These are phyloP conservation scores for Melipona quadrifasciata DNA, from an alignment of 1,140 invertebrate species.

Conservation along the genomic window DNA sequence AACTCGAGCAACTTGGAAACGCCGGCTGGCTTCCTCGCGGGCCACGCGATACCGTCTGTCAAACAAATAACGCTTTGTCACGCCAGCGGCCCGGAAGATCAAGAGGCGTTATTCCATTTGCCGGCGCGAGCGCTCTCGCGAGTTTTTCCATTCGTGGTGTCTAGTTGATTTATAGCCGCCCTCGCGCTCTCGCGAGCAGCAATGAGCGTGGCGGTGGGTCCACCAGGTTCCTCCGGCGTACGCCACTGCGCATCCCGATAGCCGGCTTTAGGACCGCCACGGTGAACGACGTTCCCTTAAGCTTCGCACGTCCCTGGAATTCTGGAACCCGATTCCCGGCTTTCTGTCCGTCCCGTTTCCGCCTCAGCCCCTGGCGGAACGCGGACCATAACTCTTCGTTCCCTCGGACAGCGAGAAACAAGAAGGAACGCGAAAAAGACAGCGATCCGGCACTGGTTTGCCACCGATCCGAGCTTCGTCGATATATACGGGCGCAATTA, in stretches of 20 bases:
- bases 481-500: not conserved
- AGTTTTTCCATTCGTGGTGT: slow-evolving; percentile 66
- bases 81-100: slow-evolving; percentile 9
- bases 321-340: slow-evolving; percentile 63
- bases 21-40: not conserved
- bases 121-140: slow-evolving; percentile 18
- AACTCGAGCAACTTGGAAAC: not conserved
- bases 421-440: not conserved
- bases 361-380: not conserved
- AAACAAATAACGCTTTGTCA: slow-evolving; percentile 36
- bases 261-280: slow-evolving; percentile 46
- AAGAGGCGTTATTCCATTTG: slow-evolving; percentile 59
- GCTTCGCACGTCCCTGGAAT: slow-evolving; percentile 65
- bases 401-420: not conserved
- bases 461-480: not conserved
- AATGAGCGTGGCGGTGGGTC: slow-evolving; percentile 12
- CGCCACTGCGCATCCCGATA: slow-evolving; percentile 61
- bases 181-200: slow-evolving; percentile 48
- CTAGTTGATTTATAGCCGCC: slow-evolving; percentile 69
- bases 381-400: slow-evolving; percentile 48
- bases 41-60: not conserved
- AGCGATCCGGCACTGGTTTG: no score
- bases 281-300: slow-evolving; percentile 64
- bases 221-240: slow-evolving; percentile 31
- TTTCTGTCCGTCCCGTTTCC: slow-evolving; percentile 28